Base-by-base conservation (phyloP, 2,888 invertebrate species). In the Ditula angustiorana region DNA sequence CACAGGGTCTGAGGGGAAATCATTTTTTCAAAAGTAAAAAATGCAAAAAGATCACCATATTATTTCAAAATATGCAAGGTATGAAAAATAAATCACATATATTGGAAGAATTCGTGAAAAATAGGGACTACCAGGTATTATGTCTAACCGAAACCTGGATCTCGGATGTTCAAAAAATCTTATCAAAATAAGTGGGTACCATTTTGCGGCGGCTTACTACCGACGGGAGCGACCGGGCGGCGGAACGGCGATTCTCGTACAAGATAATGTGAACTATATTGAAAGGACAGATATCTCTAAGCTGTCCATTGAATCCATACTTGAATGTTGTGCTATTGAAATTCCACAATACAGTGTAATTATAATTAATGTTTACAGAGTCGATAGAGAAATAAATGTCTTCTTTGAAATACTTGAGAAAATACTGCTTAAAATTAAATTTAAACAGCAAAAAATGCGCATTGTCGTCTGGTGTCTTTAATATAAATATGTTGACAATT, bases 241-340 rank as follows among this genome's bases (percentile, higher is more conserved):
- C n/a, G 49, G 49, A 49, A 26, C 19, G 16, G 49, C 49, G 24
- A 49, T 49, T 28, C 49, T 49, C 26, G 5, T 49, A 13, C 24
- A 28, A 13, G 16, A 49, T 8, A 26, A 8, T 7, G 26, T 13
- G 2, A 24, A 24, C 13, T 49, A 49, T 16, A 49, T 26, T n/a
- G 49, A 47, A 26, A 24, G 47, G 13, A 24, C 1, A 7, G 47
- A 47, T 16, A 47, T 47, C 7, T 10, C 26, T 2, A 16, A 47
- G n/a, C 26, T 47, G 26, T 26, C 47, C 13, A 26, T 26, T 13
- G 47, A 47, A 11, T 5, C 3, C 13, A 13, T 26, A 24, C 4
- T 26, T 24, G 47, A 47, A 47, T 47, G 47, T n/a, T 47, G 33
- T 11, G 33, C 33, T 2, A 11, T 33, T 5, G 33, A 33, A 33